Conservation (phyloP, 2,113 vertebrate species). For the Okapia johnstoni region DNA sequence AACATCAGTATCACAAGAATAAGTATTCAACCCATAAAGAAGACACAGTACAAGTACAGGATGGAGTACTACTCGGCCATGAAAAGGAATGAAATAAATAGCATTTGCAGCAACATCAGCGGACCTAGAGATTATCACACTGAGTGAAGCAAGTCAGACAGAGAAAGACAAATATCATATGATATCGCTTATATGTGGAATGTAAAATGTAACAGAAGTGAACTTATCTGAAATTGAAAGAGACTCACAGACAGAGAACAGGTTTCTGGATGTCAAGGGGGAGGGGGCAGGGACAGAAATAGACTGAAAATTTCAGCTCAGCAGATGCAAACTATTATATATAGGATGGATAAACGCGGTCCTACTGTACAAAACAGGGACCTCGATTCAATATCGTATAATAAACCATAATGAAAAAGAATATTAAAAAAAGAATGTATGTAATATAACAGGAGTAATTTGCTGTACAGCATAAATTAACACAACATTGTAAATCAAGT, state of each 20-base stretch:
- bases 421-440: background rate
- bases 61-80: fast-evolving
- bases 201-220: fast-evolving
- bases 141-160: background rate
- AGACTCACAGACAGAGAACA: background rate
- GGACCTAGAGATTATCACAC: background rate
- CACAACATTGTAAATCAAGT: background rate
- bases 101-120: background rate
- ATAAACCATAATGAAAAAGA: background rate
- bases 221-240: background rate
- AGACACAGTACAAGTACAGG: fast-evolving
- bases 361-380: background rate
- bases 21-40: background rate
- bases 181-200: background rate
- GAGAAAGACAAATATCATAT: background rate
- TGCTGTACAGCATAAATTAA: background rate
- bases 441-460: background rate
- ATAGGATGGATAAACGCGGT: background rate
- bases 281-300: background rate
- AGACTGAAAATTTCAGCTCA: background rate
- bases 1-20: background rate
- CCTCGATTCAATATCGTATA: fast-evolving
- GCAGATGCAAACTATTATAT: background rate
- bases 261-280: background rate
- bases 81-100: background rate